Conservation (phyloP, 1,140 invertebrate species). For the Drosophila watanabei region DNA sequence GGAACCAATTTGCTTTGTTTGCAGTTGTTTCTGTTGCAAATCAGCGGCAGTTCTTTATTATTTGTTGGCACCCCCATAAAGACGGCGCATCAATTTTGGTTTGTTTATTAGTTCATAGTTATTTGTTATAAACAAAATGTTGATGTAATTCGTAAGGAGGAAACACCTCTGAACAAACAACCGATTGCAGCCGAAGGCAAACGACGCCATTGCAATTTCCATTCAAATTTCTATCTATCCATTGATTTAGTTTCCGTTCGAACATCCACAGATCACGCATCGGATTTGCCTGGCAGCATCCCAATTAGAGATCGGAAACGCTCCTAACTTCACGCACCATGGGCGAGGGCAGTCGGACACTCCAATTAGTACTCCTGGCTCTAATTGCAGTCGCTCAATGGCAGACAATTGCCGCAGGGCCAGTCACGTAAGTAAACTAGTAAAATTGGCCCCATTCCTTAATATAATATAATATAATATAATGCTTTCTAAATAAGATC, state of each 20-base stretch:
- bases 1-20: slow-evolving; percentile 60
- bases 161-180: slow-evolving; percentile 18
- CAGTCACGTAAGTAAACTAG: slow-evolving; percentile 61
- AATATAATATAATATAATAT: background rate
- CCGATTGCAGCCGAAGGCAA: background rate
- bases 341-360: slow-evolving; percentile 45
- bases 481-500: background rate
- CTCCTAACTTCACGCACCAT: slow-evolving; percentile 29
- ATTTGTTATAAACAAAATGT: slow-evolving; percentile 52
- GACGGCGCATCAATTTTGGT: slow-evolving; percentile 30
- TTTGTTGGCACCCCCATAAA: slow-evolving; percentile 34
- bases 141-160: slow-evolving; percentile 25
- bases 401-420: slow-evolving; percentile 30
- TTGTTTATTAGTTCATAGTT: slow-evolving; percentile 33
- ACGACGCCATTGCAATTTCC: slow-evolving; percentile 46
- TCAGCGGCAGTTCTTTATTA: slow-evolving; percentile 39
- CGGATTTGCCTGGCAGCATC: slow-evolving; percentile 37
- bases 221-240: slow-evolving; percentile 14
- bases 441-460: background rate
- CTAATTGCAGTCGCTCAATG: slow-evolving; percentile 59
- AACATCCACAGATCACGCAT: slow-evolving; percentile 46
- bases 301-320: slow-evolving; percentile 50
- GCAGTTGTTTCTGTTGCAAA: slow-evolving; percentile 52
- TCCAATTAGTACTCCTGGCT: slow-evolving; percentile 48
- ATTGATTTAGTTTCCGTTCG: slow-evolving; percentile 26